Percentiles rank a stretch among this genome's conserved stretches.
phyloP scores from a whole-genome alignment of 2,888 invertebrate species.

The Pseudococcus longispinus region DNA sequence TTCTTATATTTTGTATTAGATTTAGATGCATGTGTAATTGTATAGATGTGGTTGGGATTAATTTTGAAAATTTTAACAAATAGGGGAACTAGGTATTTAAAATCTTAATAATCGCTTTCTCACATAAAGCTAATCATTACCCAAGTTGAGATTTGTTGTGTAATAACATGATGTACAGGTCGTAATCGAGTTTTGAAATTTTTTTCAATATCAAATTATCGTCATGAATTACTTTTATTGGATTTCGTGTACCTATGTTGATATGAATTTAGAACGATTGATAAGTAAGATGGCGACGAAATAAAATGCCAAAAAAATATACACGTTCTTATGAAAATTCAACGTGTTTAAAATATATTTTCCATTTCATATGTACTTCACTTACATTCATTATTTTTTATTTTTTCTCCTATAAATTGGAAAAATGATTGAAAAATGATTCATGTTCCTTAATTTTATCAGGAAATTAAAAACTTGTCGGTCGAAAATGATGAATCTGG shows the following conservation, averaged over 20 bases:
- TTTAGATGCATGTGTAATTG: neutral
- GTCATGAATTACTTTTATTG: neutral
- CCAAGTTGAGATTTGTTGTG: too few relatives aligned
- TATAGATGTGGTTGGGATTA: neutral
- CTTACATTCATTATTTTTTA: neutral
- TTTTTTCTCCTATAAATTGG: neutral
- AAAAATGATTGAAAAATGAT: neutral
- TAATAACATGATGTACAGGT: too few relatives aligned
- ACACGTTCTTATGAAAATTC: neutral
- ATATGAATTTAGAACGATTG: neutral
- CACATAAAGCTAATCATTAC: neutral
- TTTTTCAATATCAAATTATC: too few relatives aligned
- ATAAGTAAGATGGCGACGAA: neutral
- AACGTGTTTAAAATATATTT: neutral
- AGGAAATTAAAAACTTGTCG: conserved; percentile 51
- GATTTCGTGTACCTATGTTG: neutral
- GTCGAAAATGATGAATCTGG: conserved; percentile 59
- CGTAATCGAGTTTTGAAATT: too few relatives aligned
- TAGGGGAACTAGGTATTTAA: neutral
- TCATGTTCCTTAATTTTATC: neutral
- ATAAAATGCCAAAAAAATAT: neutral
- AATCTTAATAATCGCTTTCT: neutral
- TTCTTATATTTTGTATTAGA: neutral
- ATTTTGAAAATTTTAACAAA: neutral
- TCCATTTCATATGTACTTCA: neutral